Evolutionary conservation across 2,888 invertebrate genomes (phyloP), one percentile per base, ranked within the genome.

Genomic region (Andrena dorsata): DNA sequence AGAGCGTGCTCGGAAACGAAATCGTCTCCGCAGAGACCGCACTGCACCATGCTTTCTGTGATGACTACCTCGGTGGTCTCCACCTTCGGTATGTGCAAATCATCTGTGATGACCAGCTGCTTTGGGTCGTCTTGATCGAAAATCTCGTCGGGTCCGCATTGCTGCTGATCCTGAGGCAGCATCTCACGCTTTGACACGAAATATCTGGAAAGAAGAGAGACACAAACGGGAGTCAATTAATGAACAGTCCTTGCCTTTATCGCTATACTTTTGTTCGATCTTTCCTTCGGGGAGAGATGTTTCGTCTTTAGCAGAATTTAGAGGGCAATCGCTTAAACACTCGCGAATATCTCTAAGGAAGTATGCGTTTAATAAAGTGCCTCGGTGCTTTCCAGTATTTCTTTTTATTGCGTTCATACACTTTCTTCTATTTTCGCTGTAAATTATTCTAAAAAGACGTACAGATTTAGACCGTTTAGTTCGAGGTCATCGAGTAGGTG

Each of bases 141-240:
- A 68, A 91, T 90, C 80, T 90, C 90, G 71, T 77, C 82, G 82
- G 88, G 81, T 51, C 86, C 85, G 86, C 91, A 90, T 58, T 89
- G 85, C 74, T 85, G 79, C 80, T 90, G 79, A 82, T 86, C 87
- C 86, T 78, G 79, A 72, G 90, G 86, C 87, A 91, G 89, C 88
- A 90, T 83, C 85, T 89, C 85, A 86, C 92, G 90, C 89, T 93
- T 93, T 88, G 92, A 81, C 82, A 92, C 91, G 92, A 90, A 92
- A 91, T 92, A 94, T 93, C 93, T 94, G 93, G 78, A 93, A 93
- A 93, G 89, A 93, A 93, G 91, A 92, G 91, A 92, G 90, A 92
- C 86, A 91, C 89, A 91, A 84, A 87, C 76, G 79, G 89, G 84
- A 80, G 87, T 92, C 89, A 92, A 91, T 92, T 88, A 90, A 76